Conservation (phyloP, 2,113 vertebrate species). For the Phylloscopus whistleri region DNA sequence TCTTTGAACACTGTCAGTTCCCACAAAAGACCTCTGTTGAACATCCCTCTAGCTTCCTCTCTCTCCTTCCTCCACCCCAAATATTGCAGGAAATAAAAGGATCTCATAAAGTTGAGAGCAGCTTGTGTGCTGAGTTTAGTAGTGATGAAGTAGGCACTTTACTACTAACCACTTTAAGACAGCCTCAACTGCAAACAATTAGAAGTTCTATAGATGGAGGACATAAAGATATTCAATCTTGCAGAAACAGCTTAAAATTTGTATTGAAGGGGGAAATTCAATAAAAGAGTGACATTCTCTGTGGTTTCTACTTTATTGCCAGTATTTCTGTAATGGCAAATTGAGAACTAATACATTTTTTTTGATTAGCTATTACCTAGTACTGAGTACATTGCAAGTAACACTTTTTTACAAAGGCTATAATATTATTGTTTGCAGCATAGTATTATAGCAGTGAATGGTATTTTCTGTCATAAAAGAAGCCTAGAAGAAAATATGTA, state of each 20-base stretch:
- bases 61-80: neutral
- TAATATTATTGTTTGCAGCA: neutral
- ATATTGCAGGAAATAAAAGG: neutral
- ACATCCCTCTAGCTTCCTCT: neutral
- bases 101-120: neutral
- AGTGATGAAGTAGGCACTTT: neutral
- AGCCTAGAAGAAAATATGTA: neutral
- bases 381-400: neutral
- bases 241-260: neutral
- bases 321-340: neutral
- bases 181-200: conserved; percentile 24
- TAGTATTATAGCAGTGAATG: neutral
- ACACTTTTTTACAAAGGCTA: neutral
- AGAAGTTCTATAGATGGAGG: neutral
- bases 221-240: neutral
- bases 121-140: neutral
- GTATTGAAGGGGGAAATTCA: neutral
- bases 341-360: neutral
- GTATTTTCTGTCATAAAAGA: neutral
- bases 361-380: neutral
- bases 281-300: neutral
- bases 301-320: neutral
- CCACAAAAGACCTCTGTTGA: neutral
- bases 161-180: neutral
- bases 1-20: too few relatives aligned